Conservation (phyloP, 2,113 vertebrate genomes). For the Carassius auratus region DNA sequence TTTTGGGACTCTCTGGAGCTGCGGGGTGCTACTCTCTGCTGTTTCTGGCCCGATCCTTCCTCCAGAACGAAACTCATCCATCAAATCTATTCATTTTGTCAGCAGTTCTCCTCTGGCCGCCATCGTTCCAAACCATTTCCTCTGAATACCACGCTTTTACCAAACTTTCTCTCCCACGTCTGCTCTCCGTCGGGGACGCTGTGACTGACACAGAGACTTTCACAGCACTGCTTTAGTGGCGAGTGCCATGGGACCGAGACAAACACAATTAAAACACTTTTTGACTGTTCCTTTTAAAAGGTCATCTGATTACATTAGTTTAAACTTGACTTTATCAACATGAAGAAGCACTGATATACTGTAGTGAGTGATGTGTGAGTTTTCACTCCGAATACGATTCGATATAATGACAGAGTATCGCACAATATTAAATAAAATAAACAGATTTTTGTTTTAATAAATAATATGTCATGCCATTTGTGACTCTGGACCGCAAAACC, state of each 20-base stretch:
- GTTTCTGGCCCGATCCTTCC: not conserved
- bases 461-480: too few species aligned
- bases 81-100: slow-evolving; percentile 6
- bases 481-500: too few species aligned
- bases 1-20: not conserved
- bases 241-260: not conserved
- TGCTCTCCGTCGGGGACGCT: not conserved
- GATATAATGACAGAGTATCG: not conserved
- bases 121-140: not conserved
- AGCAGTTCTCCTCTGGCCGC: not conserved
- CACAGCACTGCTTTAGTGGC: not conserved
- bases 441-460: too few species aligned
- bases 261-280: not conserved
- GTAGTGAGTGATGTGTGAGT: not conserved
- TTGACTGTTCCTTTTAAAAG: not conserved
- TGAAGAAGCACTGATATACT: not conserved
- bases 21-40: not conserved
- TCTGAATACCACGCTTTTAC: not conserved
- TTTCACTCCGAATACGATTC: not conserved
- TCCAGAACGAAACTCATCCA: slow-evolving; percentile 20
- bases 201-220: not conserved
- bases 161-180: not conserved
- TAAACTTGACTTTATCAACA: not conserved
- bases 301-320: not conserved
- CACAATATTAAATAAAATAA: too few species aligned